phyloP scores from a whole-genome alignment of 2,113 vertebrate genomes.

The Centrocercus urophasianus region DNA sequence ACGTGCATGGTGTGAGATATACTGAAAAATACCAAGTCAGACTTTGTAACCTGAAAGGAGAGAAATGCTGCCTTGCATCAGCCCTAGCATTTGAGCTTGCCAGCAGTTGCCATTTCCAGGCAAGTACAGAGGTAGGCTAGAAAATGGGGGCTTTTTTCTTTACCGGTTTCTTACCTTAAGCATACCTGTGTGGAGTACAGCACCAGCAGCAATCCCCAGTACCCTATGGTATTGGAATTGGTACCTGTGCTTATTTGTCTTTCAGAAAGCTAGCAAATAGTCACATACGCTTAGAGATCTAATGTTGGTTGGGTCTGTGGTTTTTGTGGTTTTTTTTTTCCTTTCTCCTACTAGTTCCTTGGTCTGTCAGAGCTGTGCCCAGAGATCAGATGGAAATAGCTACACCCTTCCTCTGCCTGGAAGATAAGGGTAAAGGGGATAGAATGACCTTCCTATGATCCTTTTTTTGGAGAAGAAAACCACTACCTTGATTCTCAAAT shows the following conservation, averaged over 20 bases:
- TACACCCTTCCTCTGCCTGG: background rate
- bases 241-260: background rate
- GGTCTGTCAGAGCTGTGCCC: background rate
- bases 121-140: background rate
- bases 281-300: background rate
- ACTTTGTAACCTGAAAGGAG: background rate
- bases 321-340: background rate
- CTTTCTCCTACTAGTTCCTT: accelerated
- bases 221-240: background rate
- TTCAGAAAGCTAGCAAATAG: background rate
- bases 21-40: background rate
- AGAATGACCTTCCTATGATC: background rate
- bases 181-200: background rate
- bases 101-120: background rate
- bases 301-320: background rate
- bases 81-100: background rate
- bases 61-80: background rate
- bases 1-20: accelerated
- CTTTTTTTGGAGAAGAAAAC: background rate
- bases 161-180: background rate
- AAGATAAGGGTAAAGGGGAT: background rate
- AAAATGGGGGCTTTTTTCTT: background rate
- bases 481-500: background rate
- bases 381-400: background rate
- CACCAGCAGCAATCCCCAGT: background rate